These are phyloP conservation scores for Seriola rivoliana DNA, from an alignment of 2,113 vertebrate genomes.

Conservation along the genomic window DNA sequence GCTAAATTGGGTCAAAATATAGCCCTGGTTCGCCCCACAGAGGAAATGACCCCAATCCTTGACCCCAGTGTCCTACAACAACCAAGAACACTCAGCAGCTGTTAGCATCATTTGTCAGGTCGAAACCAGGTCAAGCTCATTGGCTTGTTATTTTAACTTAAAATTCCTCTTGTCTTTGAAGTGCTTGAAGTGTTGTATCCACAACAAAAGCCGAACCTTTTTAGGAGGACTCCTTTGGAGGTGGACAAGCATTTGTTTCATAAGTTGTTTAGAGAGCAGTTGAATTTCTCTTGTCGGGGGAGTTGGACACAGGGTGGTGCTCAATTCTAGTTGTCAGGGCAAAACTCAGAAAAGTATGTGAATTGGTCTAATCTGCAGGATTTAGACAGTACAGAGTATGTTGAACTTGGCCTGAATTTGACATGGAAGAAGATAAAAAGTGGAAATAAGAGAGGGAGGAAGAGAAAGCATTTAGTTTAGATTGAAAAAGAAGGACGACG, in stretches of 20 bases:
- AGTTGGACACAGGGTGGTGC: not conserved
- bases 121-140: conserved; percentile 62
- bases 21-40: conserved; percentile 16
- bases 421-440: not conserved
- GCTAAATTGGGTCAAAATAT: conserved; percentile 34
- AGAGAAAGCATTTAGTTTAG: not conserved
- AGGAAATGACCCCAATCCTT: conserved; percentile 51
- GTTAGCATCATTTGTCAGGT: conserved; percentile 60
- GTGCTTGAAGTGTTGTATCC: not conserved
- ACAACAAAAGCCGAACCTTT: conserved; percentile 12
- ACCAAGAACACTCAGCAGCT: conserved; percentile 59
- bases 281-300: not conserved
- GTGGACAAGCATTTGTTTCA: conserved; percentile 1
- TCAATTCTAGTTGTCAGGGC: not conserved
- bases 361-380: not conserved
- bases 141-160: conserved; percentile 31
- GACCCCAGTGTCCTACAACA: conserved; percentile 46
- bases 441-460: not conserved
- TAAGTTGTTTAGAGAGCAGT: not conserved
- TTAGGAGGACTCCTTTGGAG: not conserved
- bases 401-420: conserved; percentile 4
- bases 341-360: not conserved
- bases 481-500: not conserved
- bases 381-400: not conserved
- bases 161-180: conserved; percentile 46